Percentiles rank a stretch among this genome's conserved stretches.
phyloP scores from a whole-genome alignment of 2,113 vertebrate species.

The Tenrec ecaudatus region DNA sequence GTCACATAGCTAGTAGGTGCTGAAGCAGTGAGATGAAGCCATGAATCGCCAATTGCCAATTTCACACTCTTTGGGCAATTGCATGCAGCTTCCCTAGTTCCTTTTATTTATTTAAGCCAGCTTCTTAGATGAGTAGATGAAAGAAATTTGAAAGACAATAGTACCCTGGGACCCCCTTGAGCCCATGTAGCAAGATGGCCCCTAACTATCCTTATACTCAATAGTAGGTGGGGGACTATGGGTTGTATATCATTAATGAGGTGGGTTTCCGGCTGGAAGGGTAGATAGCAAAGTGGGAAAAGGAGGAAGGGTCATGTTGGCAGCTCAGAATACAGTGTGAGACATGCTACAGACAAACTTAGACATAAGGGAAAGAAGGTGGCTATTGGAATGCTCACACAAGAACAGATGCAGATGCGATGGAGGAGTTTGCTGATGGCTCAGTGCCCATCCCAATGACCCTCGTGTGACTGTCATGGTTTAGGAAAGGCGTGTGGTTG shows the following conservation, averaged over 20 bases:
- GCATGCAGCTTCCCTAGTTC: background rate
- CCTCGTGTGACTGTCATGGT: background rate
- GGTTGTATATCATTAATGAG: background rate
- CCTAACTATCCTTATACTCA: background rate
- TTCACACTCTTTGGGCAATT: conserved; percentile 6
- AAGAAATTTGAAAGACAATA: background rate
- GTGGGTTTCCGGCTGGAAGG: background rate
- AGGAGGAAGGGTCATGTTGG: background rate
- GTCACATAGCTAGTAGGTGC: background rate
- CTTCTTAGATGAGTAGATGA: background rate
- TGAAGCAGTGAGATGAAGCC: background rate
- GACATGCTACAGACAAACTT: background rate
- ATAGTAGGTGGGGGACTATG: background rate
- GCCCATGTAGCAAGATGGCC: background rate
- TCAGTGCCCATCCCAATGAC: background rate
- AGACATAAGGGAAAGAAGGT: background rate
- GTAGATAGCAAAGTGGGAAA: background rate
- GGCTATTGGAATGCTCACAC: background rate
- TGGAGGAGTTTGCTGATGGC: background rate
- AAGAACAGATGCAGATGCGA: background rate
- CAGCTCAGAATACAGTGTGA: background rate
- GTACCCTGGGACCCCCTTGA: background rate
- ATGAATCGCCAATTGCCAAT: background rate
- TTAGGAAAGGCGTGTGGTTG: background rate
- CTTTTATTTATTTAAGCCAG: background rate